Evolutionary conservation across 2,113 vertebrate species (phyloP).

Genomic region (Pipa parva): DNA sequence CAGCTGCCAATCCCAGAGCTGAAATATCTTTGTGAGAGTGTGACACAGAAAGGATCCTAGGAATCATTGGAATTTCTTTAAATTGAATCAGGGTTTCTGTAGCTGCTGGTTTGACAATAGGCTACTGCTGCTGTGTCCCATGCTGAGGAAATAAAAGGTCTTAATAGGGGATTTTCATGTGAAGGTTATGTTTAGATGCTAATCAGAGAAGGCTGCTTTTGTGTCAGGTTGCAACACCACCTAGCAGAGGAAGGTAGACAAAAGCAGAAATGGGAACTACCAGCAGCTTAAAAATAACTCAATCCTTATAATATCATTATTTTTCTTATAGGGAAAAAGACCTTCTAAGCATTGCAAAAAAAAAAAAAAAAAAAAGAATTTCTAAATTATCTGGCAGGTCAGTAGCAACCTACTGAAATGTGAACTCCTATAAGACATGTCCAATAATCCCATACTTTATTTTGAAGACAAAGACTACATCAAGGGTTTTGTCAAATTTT

Average conservation of each 20-base stretch:
- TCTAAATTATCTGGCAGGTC: too few species aligned
- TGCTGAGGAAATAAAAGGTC: constrained; percentile 62
- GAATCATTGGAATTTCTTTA: constrained; percentile 51
- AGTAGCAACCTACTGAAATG: too few species aligned
- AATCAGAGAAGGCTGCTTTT: constrained; percentile 65
- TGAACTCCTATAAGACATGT: too few species aligned
- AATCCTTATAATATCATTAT: neutral
- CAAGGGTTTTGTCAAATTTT: too few species aligned
- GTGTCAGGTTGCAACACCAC: constrained; percentile 47
- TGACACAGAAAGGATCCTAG: constrained; percentile 4
- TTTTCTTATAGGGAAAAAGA: neutral
- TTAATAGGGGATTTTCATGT: constrained; percentile 54
- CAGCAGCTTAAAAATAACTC: constrained; percentile 18
- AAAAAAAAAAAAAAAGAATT: too few species aligned
- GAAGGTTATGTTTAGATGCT: constrained; percentile 65
- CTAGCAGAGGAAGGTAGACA: constrained; percentile 50
- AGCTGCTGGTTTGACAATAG: constrained; percentile 56
- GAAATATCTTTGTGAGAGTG: neutral
- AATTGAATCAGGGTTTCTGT: constrained; percentile 58
- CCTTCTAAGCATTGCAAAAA: too few species aligned
- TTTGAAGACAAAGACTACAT: too few species aligned
- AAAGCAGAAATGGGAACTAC: constrained; percentile 23
- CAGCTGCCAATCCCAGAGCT: neutral
- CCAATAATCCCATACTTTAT: too few species aligned
- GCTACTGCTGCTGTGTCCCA: constrained; percentile 48